Evolutionary conservation across 1,140 invertebrate genomes (phyloP).

Genomic region (Gryllus bimaculatus): DNA sequence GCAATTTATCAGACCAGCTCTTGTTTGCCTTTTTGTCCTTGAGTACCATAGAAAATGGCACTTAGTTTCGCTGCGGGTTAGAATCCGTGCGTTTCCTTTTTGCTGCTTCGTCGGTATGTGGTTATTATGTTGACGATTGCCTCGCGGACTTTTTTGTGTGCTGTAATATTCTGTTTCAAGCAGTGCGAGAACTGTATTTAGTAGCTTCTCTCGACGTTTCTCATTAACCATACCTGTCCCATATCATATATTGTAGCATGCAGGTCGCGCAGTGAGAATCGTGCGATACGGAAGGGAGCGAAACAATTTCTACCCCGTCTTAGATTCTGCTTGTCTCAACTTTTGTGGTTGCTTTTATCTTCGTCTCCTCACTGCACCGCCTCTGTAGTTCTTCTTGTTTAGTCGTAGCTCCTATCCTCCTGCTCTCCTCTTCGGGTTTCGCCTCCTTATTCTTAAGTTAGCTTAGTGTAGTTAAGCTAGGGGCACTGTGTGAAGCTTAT

Average conservation of each 20-base stretch:
- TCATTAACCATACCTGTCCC: no score
- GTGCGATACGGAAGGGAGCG: neutral
- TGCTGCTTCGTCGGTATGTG: no score
- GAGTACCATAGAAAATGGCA: no score
- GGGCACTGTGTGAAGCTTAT: neutral
- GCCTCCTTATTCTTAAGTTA: neutral
- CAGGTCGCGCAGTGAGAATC: neutral
- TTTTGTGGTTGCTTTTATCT: neutral
- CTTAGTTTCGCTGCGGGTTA: no score
- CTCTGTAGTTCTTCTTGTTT: neutral
- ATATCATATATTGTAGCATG: neutral
- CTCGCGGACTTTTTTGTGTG: no score
- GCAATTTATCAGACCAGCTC: no score
- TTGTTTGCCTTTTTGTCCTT: no score
- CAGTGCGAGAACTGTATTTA: no score
- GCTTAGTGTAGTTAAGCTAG: constrained; percentile 4
- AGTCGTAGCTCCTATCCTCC: neutral
- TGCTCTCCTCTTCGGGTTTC: neutral
- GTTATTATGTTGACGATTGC: neutral
- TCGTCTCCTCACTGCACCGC: neutral
- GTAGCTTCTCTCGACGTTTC: no score
- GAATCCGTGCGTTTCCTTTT: neutral
- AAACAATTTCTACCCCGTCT: neutral
- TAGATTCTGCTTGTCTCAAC: neutral
- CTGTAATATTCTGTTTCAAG: no score